Evolutionary conservation across 2,888 invertebrate species (phyloP), one percentile per base, ranked within the genome.

Genomic region (Drosophila bunnanda): DNA sequence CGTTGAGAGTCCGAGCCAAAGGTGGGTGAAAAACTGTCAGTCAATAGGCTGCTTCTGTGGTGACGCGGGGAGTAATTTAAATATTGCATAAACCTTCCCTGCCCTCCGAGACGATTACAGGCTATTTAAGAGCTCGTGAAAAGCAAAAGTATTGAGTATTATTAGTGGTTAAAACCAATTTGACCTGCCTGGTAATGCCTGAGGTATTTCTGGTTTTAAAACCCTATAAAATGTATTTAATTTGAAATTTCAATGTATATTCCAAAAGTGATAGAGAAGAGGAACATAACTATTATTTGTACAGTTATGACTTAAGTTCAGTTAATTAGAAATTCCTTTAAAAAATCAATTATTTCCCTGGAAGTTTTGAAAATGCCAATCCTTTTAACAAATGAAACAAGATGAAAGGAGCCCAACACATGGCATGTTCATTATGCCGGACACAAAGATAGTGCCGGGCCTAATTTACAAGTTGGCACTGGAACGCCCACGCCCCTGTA

Each of bases 391-490:
- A 30, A 36, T 61, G n/a, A 2, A 61, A 36, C 55, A 0, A 38
- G 62, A 48, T 62, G 48, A 61, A 61, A 48, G 34, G 13, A 25
- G 41, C 61, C 25, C n/a, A 50, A 25, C 25, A 25, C 25, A 25
- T 25, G 25, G 56, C 71, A 61, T 83, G 79, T 80, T 76, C 81
- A 80, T 80, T 78, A 80, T 76, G 57, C 55, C 58, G 54, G 54
- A 59, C 36, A 75, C 62, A 43, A 60, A 68, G 36, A 61, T 53
- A 73, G 61, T 58, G 54, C 69, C 76, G 67, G 72, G 56, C 67
- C 82, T 85, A 81, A 85, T 81, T 85, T 80, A 64, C 74, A 64
- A 50, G 62, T 34, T 52, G 68, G 25, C 55, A 41, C n/a, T n/a
- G n/a, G 46, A 17, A 20, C 46, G 5, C 22, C 28, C 56, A 68